Evolutionary conservation across 2,888 invertebrate genomes (phyloP).

Genomic region (Laothoe populi): DNA sequence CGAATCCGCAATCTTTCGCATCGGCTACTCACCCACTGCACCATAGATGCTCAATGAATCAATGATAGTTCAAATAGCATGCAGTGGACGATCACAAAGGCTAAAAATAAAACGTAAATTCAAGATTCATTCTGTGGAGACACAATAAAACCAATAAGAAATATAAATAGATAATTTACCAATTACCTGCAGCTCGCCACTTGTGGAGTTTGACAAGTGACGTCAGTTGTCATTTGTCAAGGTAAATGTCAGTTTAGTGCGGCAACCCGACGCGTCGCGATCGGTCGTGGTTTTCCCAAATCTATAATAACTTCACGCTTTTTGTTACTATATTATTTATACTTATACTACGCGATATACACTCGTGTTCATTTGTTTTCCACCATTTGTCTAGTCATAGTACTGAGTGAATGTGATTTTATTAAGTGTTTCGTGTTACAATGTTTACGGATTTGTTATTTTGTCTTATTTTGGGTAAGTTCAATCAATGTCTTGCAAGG

Average conservation of each 20-base stretch:
- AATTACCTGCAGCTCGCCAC: neutral
- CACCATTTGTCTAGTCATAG: conserved; percentile 6
- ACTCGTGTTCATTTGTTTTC: neutral
- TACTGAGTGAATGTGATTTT: neutral
- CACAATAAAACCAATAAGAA: neutral
- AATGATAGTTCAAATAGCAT: no score
- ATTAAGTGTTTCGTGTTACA: neutral
- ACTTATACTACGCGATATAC: neutral
- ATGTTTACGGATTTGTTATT: conserved; percentile 15
- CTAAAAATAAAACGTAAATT: neutral
- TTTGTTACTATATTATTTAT: conserved; percentile 12
- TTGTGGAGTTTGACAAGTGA: neutral
- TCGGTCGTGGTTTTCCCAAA: conserved; percentile 21
- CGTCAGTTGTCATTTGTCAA: conserved; percentile 3
- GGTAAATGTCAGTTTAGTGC: conserved; percentile 11
- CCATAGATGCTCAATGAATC: no score
- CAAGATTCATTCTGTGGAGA: neutral
- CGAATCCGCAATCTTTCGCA: no score
- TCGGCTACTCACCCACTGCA: no score
- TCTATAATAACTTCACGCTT: neutral
- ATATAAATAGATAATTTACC: neutral
- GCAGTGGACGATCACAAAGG: no score
- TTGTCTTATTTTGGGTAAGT: conserved; percentile 11
- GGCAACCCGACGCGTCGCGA: conserved; percentile 19
- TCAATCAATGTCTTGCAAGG: neutral